Conservation (phyloP, 2,113 vertebrate species). For the Anarrhichthys ocellatus region DNA sequence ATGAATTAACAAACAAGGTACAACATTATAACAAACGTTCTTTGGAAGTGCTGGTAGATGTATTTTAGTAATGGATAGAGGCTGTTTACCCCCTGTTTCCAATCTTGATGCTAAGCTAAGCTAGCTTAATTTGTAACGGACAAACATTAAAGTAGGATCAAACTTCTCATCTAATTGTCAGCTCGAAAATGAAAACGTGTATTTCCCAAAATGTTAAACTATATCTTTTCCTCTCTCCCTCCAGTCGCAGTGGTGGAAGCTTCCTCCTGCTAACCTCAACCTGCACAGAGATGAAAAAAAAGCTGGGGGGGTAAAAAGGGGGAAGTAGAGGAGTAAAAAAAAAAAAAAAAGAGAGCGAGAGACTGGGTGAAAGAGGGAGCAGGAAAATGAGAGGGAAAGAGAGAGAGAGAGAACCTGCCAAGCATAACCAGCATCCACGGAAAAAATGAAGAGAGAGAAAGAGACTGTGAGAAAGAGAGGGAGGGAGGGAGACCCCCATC, state of each 20-base stretch:
- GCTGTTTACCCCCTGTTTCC: not conserved
- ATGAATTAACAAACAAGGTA: not conserved
- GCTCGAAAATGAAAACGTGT: not conserved
- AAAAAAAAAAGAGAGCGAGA: constrained; percentile 19
- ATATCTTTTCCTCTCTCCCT: not conserved
- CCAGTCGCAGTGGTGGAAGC: constrained; percentile 6
- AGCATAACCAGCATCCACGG: constrained; percentile 78
- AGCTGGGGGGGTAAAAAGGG: not conserved
- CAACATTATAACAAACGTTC: not conserved
- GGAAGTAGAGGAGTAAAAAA: constrained; percentile 29
- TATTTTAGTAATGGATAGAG: not conserved
- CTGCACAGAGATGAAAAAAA: constrained; percentile 42
- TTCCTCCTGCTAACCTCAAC: constrained; percentile 53
- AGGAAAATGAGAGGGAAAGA: constrained; percentile 47
- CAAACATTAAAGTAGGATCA: not conserved
- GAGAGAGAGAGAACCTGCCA: constrained; percentile 80
- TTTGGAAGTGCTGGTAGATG: not conserved
- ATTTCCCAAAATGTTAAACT: not conserved
- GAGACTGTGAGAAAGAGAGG: constrained; percentile 77
- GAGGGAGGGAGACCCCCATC: constrained; percentile 77
- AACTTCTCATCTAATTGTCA: not conserved
- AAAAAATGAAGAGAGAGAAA: constrained; percentile 76
- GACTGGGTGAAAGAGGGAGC: constrained; percentile 63
- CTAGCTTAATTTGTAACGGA: not conserved
- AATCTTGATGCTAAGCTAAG: not conserved